These are phyloP conservation scores for Synodontis membranacea DNA, from an alignment of 2,113 vertebrate species.

Conservation along the genomic window DNA sequence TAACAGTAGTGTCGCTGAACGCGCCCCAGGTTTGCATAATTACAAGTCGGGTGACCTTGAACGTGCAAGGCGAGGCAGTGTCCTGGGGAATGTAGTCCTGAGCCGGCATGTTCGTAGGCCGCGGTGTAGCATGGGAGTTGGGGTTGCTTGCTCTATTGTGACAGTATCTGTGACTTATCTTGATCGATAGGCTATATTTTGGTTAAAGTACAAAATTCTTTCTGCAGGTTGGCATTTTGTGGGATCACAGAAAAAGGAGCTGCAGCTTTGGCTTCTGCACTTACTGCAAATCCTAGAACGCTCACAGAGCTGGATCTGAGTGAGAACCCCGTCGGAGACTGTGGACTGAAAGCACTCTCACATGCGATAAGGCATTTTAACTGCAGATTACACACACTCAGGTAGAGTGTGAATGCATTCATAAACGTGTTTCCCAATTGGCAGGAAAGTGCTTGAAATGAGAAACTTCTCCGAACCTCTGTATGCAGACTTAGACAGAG, in stretches of 20 bases:
- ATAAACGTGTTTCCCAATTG: not conserved
- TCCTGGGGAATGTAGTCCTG: not conserved
- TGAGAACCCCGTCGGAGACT: conserved; percentile 35
- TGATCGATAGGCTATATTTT: not conserved
- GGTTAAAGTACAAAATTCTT: not conserved
- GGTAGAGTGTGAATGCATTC: conserved; percentile 5
- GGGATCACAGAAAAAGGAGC: conserved; percentile 36
- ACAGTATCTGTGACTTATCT: not conserved
- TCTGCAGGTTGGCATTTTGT: conserved; percentile 40
- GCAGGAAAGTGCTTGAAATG: not conserved
- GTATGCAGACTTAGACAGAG: conserved; percentile 58
- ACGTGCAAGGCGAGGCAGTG: not conserved
- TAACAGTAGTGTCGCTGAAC: no score
- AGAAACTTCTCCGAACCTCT: not conserved
- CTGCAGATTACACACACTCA: conserved; percentile 40
- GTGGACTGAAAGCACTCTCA: conserved; percentile 35
- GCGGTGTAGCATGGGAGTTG: not conserved
- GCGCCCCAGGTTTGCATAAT: not conserved
- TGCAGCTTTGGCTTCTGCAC: conserved; percentile 40
- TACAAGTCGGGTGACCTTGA: not conserved
- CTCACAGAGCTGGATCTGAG: conserved; percentile 47
- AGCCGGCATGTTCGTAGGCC: not conserved
- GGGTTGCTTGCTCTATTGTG: not conserved
- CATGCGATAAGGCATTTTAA: conserved; percentile 12
- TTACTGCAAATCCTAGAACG: conserved; percentile 23